Percentiles rank a stretch among this genome's conserved stretches.
Evolutionary conservation across 2,113 vertebrate species (phyloP).

Genomic region (Amphiprion percula): DNA sequence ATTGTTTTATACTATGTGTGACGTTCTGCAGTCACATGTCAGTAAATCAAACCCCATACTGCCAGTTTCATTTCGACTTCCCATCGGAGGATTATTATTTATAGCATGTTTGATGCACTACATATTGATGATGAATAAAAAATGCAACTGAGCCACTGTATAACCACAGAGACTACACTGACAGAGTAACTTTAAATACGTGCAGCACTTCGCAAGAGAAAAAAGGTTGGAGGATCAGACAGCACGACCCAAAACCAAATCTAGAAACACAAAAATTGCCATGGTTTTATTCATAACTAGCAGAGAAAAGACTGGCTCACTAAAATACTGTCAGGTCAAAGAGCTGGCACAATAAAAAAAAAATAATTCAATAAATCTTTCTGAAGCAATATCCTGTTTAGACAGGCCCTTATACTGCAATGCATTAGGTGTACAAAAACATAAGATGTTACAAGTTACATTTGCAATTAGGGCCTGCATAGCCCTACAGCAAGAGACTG

Average conservation of each 20-base stretch:
- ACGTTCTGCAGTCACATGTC: not conserved
- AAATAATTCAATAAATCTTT: not conserved
- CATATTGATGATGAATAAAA: conserved; percentile 1
- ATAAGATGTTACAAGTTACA: not conserved
- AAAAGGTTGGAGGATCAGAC: not conserved
- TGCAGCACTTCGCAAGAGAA: not conserved
- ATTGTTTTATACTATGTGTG: not conserved
- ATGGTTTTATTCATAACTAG: not conserved
- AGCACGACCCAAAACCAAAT: not conserved
- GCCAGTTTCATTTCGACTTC: not conserved
- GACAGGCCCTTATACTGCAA: conserved; percentile 11
- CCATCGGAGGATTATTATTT: not conserved
- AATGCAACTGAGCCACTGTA: not conserved
- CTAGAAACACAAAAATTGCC: not conserved
- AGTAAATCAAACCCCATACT: not conserved
- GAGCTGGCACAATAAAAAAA: not conserved
- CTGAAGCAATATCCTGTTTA: not conserved
- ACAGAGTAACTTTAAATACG: not conserved
- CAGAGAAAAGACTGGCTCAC: not conserved
- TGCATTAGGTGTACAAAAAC: not conserved
- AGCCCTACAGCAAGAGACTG: not conserved
- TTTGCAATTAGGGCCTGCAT: not conserved
- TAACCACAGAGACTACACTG: not conserved
- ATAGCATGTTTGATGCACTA: not conserved
- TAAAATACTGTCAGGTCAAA: not conserved